phyloP scores from a whole-genome alignment of 2,888 invertebrate species.

The Neoscelio sp. region DNA sequence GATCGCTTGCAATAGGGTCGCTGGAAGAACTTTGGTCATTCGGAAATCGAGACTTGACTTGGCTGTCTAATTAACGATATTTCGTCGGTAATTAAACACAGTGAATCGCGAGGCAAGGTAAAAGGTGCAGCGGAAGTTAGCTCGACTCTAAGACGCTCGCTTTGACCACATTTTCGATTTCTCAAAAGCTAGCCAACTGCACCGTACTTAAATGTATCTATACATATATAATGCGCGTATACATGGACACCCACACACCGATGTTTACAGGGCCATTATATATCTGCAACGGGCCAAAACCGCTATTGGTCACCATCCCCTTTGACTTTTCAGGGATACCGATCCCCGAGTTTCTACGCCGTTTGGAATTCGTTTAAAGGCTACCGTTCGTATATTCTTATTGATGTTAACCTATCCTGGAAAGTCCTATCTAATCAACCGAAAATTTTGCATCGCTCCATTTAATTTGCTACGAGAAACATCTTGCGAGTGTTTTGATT shows the following conservation, averaged over 20 bases:
- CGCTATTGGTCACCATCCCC: constrained; percentile 76
- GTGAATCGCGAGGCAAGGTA: constrained; percentile 74
- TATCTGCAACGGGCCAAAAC: constrained; percentile 70
- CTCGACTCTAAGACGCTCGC: constrained; percentile 73
- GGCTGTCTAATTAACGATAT: constrained; percentile 81
- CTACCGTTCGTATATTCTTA: constrained; percentile 54
- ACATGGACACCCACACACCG: constrained; percentile 22
- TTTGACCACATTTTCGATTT: constrained; percentile 80
- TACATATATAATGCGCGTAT: constrained; percentile 23
- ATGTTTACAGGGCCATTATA: constrained; percentile 32
- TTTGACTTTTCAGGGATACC: constrained; percentile 70
- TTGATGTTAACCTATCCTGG: constrained; percentile 53
- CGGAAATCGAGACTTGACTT: constrained; percentile 66
- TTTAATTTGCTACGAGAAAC: constrained; percentile 27
- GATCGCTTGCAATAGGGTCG: constrained; percentile 69
- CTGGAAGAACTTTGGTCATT: constrained; percentile 68
- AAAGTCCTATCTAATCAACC: constrained; percentile 54
- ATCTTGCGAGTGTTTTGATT: constrained; percentile 16
- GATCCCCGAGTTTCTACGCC: constrained; percentile 58
- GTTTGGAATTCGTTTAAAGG: constrained; percentile 67
- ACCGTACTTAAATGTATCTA: constrained; percentile 55
- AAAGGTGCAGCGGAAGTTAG: constrained; percentile 77
- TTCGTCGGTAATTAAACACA: constrained; percentile 82
- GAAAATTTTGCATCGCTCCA: constrained; percentile 56
- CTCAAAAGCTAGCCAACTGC: constrained; percentile 65